Percentiles rank a stretch among this genome's conserved stretches.
Evolutionary conservation across 2,888 invertebrate genomes (phyloP).

Genomic region (Drosophila putrida): DNA sequence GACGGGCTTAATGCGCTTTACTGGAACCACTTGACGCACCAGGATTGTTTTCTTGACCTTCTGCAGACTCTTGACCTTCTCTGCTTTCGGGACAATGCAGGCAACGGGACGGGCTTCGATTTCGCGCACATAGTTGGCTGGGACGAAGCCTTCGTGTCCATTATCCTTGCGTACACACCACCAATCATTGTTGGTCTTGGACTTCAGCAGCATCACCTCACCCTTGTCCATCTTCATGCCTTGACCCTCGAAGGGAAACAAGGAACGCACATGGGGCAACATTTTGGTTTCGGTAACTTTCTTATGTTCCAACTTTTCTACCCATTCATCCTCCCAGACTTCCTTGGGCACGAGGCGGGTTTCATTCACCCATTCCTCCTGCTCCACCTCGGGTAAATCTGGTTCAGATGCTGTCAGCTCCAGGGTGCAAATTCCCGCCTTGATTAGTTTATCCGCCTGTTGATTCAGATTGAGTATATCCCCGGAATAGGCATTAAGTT

Average conservation of each 20-base stretch:
- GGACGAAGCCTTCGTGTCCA: slow-evolving; percentile 98
- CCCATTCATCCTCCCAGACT: slow-evolving; percentile 96
- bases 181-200: slow-evolving; percentile 99
- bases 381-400: slow-evolving; percentile 87
- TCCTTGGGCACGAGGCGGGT: slow-evolving; percentile 94
- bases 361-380: slow-evolving; percentile 92
- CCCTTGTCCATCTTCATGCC: slow-evolving; percentile 97
- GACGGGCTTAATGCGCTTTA: slow-evolving; percentile 88
- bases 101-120: slow-evolving; percentile 94
- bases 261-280: slow-evolving; percentile 94
- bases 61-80: slow-evolving; percentile 93
- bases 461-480: slow-evolving; percentile 93
- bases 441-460: slow-evolving; percentile 91
- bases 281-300: slow-evolving; percentile 95
- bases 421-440: slow-evolving; percentile 89
- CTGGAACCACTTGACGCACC: slow-evolving; percentile 93
- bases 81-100: slow-evolving; percentile 93
- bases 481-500: slow-evolving; percentile 94
- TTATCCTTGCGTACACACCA: slow-evolving; percentile 98
- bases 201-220: slow-evolving; percentile 95
- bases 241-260: slow-evolving; percentile 96
- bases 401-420: slow-evolving; percentile 87
- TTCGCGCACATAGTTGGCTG: slow-evolving; percentile 98
- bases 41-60: slow-evolving; percentile 96
- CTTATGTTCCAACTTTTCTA: slow-evolving; percentile 93